These are phyloP conservation scores for Julus scandinavius DNA, from an alignment of 2,888 invertebrate genomes.

Conservation along the genomic window DNA sequence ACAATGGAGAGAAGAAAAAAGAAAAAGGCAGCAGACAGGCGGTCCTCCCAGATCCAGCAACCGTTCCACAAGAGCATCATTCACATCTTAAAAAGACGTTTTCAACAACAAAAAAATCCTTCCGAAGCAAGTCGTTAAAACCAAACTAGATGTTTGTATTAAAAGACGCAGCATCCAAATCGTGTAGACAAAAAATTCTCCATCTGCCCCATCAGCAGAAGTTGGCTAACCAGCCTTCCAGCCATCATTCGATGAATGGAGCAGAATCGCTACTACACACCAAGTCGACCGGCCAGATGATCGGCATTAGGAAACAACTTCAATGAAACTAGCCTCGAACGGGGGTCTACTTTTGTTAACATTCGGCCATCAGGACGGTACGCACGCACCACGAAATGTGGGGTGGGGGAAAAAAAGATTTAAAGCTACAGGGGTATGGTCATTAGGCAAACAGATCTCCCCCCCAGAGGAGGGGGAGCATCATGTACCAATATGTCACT, in stretches of 20 bases:
- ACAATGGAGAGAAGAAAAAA: neutral
- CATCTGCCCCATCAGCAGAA: neutral
- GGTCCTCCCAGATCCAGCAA: neutral
- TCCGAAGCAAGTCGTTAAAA: neutral
- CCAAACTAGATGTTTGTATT: neutral
- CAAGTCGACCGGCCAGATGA: constrained; percentile 1
- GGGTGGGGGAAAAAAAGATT: neutral
- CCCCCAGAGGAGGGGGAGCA: neutral
- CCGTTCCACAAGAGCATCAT: neutral
- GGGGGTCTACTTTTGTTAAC: neutral
- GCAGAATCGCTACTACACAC: neutral
- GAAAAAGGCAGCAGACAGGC: no score
- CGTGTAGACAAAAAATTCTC: neutral
- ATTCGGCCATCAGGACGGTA: neutral
- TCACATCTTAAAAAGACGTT: neutral
- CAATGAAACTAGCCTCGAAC: constrained; percentile 21
- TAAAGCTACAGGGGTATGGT: neutral
- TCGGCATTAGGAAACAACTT: constrained; percentile 27
- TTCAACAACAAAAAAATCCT: neutral
- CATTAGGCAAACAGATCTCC: constrained; percentile 14
- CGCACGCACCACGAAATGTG: neutral
- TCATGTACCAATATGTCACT: constrained; percentile 21
- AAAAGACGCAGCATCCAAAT: neutral
- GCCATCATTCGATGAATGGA: neutral
- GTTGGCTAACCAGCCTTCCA: neutral